Base-by-base conservation (phyloP, 37 sponge, comb jelly and placozoan species). In the Oopsacas minuta region DNA sequence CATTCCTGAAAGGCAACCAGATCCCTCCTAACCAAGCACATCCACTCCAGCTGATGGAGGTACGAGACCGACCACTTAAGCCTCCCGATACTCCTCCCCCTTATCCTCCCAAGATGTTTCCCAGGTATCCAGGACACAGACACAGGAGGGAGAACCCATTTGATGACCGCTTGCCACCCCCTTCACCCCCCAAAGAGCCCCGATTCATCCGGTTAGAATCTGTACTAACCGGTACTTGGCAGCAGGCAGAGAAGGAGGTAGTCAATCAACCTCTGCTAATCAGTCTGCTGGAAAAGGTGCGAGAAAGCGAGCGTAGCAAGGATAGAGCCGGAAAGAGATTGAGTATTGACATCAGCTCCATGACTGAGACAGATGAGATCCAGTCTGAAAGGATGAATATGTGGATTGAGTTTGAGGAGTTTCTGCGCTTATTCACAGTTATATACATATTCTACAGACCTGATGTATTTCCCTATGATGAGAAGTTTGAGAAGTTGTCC, bases 81-180 rank as follows among this genome's bases (percentile, higher is more conserved):
- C 82, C 83, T 0, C 91, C 91, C 20, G 90, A 92, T n/a, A 84
- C 82, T n/a, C 86, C 86, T 38, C 91, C 91, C 34, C 90, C 94
- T 17, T 90, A 84, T 23, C 93, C 93, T 28, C 75, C 75, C 75
- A 10, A n/a, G 75, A 61, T 32, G 75, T 61, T 25, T 34, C 75
- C 75, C 17, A 25, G 75, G 32, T 61, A 61, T 34, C 75, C 75
- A 5, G 75, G 75, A 3, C 75, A 61, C 75, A 61, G 75, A 61
- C 75, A 61, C 75, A 25, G 75, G 75, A 61, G 30, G 28, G 75
- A 61, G 30, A 61, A 61, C 75, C 75, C 75, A 3, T 61, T 61
- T 34, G 75, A 61, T 34, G 20, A 10, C 28, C 75, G 75, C 5
- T 34, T 61, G 75, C 75, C 75, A 3, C 75, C 75, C 17, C 75